Conservation (phyloP, 2,113 vertebrate genomes). For the Hippocampus comes region DNA sequence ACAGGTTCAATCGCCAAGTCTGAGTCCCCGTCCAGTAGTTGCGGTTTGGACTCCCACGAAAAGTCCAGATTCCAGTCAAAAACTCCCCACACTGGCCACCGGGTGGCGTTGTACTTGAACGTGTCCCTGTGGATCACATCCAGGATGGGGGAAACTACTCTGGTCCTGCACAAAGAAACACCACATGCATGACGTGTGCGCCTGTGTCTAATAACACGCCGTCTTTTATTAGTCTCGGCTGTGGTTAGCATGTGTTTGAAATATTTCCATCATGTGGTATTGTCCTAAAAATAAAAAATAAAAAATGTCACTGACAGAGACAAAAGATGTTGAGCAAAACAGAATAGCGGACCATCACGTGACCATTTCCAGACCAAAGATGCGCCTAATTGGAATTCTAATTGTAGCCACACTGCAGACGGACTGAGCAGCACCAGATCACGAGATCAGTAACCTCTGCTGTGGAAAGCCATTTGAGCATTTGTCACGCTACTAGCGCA, state of each 20-base stretch:
- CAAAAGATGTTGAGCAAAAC: not conserved
- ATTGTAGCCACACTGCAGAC: slow-evolving; percentile 51
- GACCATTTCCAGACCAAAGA: slow-evolving; percentile 41
- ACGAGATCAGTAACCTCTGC: slow-evolving; percentile 16
- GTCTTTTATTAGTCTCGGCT: slow-evolving; percentile 6
- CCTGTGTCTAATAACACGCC: slow-evolving; percentile 3
- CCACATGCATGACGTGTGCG: slow-evolving; percentile 2
- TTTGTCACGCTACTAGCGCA: not conserved
- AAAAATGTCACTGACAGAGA: not conserved
- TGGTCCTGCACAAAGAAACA: slow-evolving; percentile 68
- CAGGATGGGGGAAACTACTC: slow-evolving; percentile 82
- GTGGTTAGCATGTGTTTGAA: slow-evolving; percentile 25
- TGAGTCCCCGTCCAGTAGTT: slow-evolving; percentile 66
- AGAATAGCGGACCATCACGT: slow-evolving; percentile 34
- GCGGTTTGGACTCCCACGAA: slow-evolving; percentile 76
- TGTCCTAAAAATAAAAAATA: not conserved
- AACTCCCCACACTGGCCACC: slow-evolving; percentile 73
- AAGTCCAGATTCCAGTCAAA: slow-evolving; percentile 88
- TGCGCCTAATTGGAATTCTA: slow-evolving; percentile 45
- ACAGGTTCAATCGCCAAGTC: slow-evolving; percentile 75
- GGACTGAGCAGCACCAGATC: slow-evolving; percentile 45
- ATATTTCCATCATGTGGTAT: slow-evolving; percentile 25
- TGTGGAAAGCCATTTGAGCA: not conserved
- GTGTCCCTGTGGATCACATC: slow-evolving; percentile 85
- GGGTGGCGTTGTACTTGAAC: slow-evolving; percentile 78